Evolutionary conservation across 2,113 vertebrate genomes (phyloP).

Genomic region (Riparia riparia): DNA sequence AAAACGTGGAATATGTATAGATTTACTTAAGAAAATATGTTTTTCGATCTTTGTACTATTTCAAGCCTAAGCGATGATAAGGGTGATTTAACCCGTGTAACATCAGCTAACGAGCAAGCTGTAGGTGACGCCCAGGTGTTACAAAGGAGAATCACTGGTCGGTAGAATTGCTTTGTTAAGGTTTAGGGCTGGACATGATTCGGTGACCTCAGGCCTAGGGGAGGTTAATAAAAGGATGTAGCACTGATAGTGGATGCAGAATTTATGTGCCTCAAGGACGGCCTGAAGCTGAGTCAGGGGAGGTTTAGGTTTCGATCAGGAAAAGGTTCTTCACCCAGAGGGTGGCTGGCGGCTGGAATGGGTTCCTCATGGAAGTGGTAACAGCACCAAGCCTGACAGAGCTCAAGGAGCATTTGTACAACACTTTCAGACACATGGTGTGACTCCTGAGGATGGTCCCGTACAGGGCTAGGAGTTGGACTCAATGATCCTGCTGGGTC

Average conservation of each 20-base stretch:
- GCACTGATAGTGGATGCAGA: not conserved
- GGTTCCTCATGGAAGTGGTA: not conserved
- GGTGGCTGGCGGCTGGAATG: not conserved
- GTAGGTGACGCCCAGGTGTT: not conserved
- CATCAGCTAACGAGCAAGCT: not conserved
- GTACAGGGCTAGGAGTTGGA: not conserved
- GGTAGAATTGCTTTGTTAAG: not conserved
- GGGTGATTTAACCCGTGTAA: not conserved
- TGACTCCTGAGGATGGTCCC: not conserved
- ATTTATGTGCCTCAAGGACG: not conserved
- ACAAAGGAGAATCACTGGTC: not conserved
- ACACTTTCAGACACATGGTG: not conserved
- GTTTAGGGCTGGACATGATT: not conserved
- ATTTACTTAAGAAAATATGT: not conserved
- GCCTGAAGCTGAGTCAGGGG: not conserved
- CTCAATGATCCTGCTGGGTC: not conserved
- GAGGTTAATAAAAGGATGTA: not conserved
- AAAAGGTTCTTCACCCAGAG: not conserved
- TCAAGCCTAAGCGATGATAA: not conserved
- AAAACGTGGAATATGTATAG: not conserved
- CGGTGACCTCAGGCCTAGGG: not conserved
- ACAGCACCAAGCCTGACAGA: not conserved
- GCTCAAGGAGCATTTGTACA: not conserved
- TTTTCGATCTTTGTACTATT: not conserved
- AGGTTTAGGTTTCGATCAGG: not conserved